Evolutionary conservation across 2,113 vertebrate genomes (phyloP), one percentile per base, ranked within the genome.

Genomic region (Carassius gibelio): DNA sequence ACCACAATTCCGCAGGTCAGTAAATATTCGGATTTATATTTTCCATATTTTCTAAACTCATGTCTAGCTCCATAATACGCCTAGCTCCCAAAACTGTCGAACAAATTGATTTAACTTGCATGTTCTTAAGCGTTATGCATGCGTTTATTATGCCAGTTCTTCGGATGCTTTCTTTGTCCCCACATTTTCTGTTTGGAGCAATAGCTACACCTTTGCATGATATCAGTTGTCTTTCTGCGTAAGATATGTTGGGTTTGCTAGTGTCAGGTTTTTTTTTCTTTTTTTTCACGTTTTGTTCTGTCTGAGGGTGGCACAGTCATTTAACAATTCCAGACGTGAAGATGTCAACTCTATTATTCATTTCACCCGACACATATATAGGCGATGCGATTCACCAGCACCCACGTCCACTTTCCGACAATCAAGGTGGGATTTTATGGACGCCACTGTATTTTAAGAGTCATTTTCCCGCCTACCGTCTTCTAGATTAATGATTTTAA

Each of bases 1-100:
- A 77, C 87, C 69, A 89, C 90, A 90, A 87, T 87, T 92, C 88
- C 85, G 86, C 95, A 97, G 96, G 96, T 97, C 94, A 96, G 97
- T 97, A 93, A 93, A 84, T 81, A 75, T 91, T 87, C 82, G 85
- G 34, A 75, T 82, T 88, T 81, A 52, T 89, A 36, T 72, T 80
- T 75, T 59, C 11, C 21, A 17, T 23, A 36, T 87, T 57, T 21
- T 26, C 3, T 36, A 0, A 36, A 23, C 64, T 55, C 10, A 61
- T 55, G 19, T 38, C 52, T n/a, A 42, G 30, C 30, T 36, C 1
- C 26, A 69, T 23, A 69, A 68, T 82, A 57, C 38, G 66, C 81
- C 30, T 71, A 82, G 66, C 81, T 72, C 2, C 66, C 48, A 72
- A 7, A 36, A 11, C 23, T 45, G 38, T 30, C 38, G 68, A 57